Conservation (phyloP, 2,797 vertebrate genomes). For the Cuniculus paca region DNA sequence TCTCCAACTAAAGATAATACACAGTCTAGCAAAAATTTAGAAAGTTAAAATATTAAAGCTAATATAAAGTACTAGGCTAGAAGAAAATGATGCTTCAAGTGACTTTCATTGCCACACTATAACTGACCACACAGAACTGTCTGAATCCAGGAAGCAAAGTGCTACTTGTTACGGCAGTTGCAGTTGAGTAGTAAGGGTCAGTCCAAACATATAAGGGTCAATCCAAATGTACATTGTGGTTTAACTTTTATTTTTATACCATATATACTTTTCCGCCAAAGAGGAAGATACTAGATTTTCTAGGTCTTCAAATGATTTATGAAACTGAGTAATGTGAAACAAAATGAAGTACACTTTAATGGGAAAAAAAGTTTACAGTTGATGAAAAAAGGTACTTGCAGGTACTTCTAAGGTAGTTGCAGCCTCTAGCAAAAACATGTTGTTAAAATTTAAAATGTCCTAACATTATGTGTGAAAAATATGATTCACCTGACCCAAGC, state of each 20-base stretch:
- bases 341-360: constrained; percentile 56
- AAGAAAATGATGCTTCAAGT: background rate
- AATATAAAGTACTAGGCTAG: background rate
- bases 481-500: constrained; percentile 80
- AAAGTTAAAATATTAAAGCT: background rate
- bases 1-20: background rate
- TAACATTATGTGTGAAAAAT: constrained; percentile 83
- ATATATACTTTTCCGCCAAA: background rate
- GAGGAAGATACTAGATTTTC: constrained; percentile 21
- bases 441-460: constrained; percentile 82
- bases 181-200: background rate
- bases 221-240: background rate
- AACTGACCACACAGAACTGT: background rate
- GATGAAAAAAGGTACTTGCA: constrained; percentile 56
- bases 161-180: background rate
- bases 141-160: background rate
- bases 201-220: background rate
- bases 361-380: constrained; percentile 71
- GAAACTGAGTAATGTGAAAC: constrained; percentile 41
- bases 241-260: background rate
- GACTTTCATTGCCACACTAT: background rate
- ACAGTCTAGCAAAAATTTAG: background rate
- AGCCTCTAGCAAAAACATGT: constrained; percentile 74
- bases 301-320: constrained; percentile 52
- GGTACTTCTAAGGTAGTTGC: constrained; percentile 60